Percentiles rank a stretch among this genome's conserved stretches.
phyloP scores from a whole-genome alignment of 2,797 vertebrate species.

The Buceros bicornis region DNA sequence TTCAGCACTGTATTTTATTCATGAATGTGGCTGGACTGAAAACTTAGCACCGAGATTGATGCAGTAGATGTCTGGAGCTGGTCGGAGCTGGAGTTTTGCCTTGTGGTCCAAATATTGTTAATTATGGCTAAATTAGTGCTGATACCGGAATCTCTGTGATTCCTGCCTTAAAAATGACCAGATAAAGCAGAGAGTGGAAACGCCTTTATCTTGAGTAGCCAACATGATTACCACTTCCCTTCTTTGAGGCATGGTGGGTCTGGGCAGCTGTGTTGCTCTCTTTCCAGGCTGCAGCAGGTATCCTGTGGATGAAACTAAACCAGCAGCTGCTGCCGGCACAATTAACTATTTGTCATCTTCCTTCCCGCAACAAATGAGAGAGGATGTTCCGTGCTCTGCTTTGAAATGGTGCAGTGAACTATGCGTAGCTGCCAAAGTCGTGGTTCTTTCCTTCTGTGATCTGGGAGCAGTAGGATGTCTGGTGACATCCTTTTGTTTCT shows the following conservation, averaged over 20 bases:
- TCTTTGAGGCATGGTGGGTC: background rate
- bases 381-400: background rate
- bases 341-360: background rate
- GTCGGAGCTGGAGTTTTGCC: background rate
- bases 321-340: background rate
- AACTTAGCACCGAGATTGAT: fast-evolving
- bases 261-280: background rate
- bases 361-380: background rate
- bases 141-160: background rate
- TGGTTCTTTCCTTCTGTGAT: background rate
- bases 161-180: too few species aligned
- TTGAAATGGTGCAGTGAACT: background rate
- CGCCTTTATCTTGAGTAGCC: background rate
- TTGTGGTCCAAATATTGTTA: background rate
- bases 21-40: background rate
- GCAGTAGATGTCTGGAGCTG: background rate
- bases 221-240: background rate
- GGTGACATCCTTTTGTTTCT: background rate
- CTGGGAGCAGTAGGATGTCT: background rate
- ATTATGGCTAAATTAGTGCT: background rate
- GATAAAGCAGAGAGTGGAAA: background rate
- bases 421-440: background rate
- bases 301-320: background rate
- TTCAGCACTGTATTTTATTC: background rate
- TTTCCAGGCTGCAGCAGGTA: background rate